Evolutionary conservation across 2,888 invertebrate genomes (phyloP), one percentile per base, ranked within the genome.

Genomic region (Pollenia labialis): DNA sequence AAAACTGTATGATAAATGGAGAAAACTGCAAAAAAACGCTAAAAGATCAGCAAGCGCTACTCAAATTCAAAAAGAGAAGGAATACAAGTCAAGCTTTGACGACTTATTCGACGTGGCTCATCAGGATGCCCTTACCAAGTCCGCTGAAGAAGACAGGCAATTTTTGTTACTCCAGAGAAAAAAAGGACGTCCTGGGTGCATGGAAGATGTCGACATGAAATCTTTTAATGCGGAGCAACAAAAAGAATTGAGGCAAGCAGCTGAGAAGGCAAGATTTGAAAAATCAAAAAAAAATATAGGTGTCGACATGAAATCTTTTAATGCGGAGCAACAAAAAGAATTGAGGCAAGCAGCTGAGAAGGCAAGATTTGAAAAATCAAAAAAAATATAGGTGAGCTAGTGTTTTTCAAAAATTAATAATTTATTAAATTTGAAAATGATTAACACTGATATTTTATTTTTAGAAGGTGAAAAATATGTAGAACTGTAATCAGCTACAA

Each of bases 291-390:
- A n/a, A n/a, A n/a, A n/a, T n/a, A n/a, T n/a, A 23, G 58, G 11
- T 14, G 12, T 66, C 66, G 46, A 48, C 66, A 48, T 66, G 66
- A 66, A 18, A 66, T 48, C 18, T 66, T 46, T 44, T 1, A 66
- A 16, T 46, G 66, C 18, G 48, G 46, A 66, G 18, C 66, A 16
- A 66, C 66, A 23, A 66, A 66, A 66, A 23, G 44, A 48, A 11
- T n/a, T 58, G 58, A 62, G 62, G 8, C 62, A 6, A 62, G 42
- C 42, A 62, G 62, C 62, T 40, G 60, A 40, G 60, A 60, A 11
- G 60, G 60, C 40, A 60, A 60, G 60, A 66, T 66, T 66, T 66
- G 18, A 46, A 66, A 44, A 66, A 66, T 48, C 40, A 48, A 66
- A 48, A 66, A 66, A n/a, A 48, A 66, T 48, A 23, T 12, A 56